Base-by-base conservation (phyloP, 2,113 vertebrate genomes). In the Rutilus rutilus region DNA sequence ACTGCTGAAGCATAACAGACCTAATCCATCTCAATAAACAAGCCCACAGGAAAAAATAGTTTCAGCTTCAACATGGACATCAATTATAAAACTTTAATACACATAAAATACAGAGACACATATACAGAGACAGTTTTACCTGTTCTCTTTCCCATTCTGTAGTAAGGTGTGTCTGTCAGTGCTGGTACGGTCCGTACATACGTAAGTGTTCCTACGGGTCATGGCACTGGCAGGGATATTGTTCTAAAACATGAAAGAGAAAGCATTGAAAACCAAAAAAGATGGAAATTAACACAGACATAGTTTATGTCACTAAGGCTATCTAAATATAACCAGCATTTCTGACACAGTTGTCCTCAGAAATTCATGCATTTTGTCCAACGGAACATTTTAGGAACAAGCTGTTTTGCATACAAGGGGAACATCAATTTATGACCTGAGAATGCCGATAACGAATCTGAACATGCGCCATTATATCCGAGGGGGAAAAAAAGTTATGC, bases 131-230 rank as follows among this genome's bases (percentile, higher is more conserved):
- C 10, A 69, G 5, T 30, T 9, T 36, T 93, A 97, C 97, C 97
- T 97, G 95, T 97, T 97, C 89, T 98, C 97, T 90, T 97, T 97
- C 90, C 97, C 96, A 0, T 97, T 97, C 90, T 96, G 96, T 91
- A 97, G 93, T 27, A 97, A 93, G 7, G 96, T 94, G 1, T 96
- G 97, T 80, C 96, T 93, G 85, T 98, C 97, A 0, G 94, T 85
- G 25, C 95, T 95, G 0, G 96, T 93, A 60, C 96, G 95, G 84
- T 98, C 97, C 0, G 97, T 97, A 92, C 97, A 98, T 23, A 97
- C 97, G 0, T 98, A 97, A 1, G 97, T 98, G 86, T 98, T 98
- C 64, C 97, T 93, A 71, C 97, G 96, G 33, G 96, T 96, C 97
- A 98, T 98, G 89, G 96, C 94, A 86, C 96, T 97, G 33, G 96